Evolutionary conservation across 2,888 invertebrate species (phyloP), one percentile per base, ranked within the genome.

Genomic region (Plebejus argus): DNA sequence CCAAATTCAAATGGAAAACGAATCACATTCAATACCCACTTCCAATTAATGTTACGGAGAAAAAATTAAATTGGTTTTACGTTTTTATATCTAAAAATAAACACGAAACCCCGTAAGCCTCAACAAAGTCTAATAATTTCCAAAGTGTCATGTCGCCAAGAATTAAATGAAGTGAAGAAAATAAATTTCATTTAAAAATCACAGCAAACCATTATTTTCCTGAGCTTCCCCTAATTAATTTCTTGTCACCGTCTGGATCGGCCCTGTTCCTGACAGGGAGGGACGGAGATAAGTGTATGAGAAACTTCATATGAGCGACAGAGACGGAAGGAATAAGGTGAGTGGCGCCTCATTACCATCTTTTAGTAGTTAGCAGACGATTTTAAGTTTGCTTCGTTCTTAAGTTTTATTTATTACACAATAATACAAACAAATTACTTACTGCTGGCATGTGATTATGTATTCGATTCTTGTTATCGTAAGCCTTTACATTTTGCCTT

Each of bases 121-220:
- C 85, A 85, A 85, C 85, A 85, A 89, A 90, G 90, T 90, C 89
- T 91, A 90, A 92, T 92, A 91, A 92, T 93, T 93, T 91, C 91
- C 90, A 88, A 91, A 91, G 92, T 91, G 93, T 93, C 93, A 92
- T 92, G 93, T 92, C 89, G 88, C 88, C 87, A 85, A 85, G 89
- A 90, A 92, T 92, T 92, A 93, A 93, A 93, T 93, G 93, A 93
- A 93, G 89, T 91, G 92, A 84, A 91, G 92, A 91, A 92, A 92
- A 92, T 92, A 91, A 92, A 93, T 93, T 93, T 91, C 91, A 91
- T 93, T 92, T 92, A 93, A 93, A 93, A 93, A 93, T 93, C 93
- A 92, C 91, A 91, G 89, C 89, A 84, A 85, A 90, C 92, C 93
- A 93, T 93, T 93, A 92, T 93, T 92, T 91, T 90, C 89, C 89